phyloP scores from a whole-genome alignment of 2,797 vertebrate species.

The Phoebastria nigripes region DNA sequence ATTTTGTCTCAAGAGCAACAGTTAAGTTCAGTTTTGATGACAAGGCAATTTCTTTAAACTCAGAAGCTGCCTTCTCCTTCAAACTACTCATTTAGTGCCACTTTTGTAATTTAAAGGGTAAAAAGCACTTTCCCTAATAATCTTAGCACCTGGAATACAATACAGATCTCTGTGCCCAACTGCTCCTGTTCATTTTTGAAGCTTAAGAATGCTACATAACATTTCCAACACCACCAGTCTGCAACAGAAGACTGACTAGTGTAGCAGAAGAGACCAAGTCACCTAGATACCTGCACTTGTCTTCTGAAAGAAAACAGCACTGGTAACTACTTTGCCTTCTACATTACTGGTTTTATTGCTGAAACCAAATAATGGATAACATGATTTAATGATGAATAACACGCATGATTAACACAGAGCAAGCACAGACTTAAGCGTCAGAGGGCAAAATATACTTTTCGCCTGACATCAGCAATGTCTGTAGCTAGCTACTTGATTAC shows the following conservation, averaged over 20 bases:
- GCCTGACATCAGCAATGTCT: constrained; percentile 19
- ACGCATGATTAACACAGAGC: not conserved
- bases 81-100: not conserved
- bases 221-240: not conserved
- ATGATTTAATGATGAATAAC: not conserved
- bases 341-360: not conserved
- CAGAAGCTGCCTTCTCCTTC: not conserved
- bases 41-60: not conserved
- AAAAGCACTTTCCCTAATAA: not conserved
- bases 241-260: rapidly evolving
- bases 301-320: not conserved
- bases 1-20: not conserved
- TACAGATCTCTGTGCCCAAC: not conserved
- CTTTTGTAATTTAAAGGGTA: not conserved
- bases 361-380: not conserved
- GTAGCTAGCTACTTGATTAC: not conserved
- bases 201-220: not conserved
- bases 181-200: not conserved
- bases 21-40: not conserved
- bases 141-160: not conserved
- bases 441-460: constrained; percentile 18
- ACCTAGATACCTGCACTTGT: not conserved
- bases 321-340: not conserved
- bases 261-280: not conserved
- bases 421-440: not conserved